Conservation (phyloP, 2,888 invertebrate genomes). For the Eupithecia abbreviata region DNA sequence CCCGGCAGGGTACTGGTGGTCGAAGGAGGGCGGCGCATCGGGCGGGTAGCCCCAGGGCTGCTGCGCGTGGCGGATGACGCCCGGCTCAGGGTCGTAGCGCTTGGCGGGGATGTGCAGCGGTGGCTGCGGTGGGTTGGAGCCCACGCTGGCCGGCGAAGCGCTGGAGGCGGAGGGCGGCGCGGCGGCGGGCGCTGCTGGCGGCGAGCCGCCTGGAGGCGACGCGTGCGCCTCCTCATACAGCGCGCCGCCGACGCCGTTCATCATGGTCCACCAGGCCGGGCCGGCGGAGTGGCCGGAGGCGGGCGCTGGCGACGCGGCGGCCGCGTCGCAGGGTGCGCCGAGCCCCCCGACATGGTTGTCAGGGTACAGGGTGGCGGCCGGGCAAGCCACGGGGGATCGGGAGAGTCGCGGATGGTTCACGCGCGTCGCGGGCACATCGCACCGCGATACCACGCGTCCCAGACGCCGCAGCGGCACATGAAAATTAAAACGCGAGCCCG, state of each 20-base stretch:
- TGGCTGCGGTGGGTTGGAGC: conserved; percentile 89
- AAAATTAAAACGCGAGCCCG: conserved; percentile 81
- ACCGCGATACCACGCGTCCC: conserved; percentile 79
- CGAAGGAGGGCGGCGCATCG: conserved; percentile 85
- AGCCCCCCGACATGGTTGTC: conserved; percentile 88
- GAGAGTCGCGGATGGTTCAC: conserved; percentile 77
- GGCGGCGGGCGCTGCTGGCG: conserved; percentile 88
- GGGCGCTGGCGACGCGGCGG: conserved; percentile 89
- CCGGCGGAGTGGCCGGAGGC: conserved; percentile 92
- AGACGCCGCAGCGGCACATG: conserved; percentile 80
- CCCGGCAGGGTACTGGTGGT: conserved; percentile 87
- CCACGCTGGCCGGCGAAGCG: conserved; percentile 84
- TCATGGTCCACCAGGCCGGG: conserved; percentile 93
- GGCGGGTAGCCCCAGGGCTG: conserved; percentile 91
- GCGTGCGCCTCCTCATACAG: conserved; percentile 89
- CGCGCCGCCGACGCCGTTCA: conserved; percentile 91
- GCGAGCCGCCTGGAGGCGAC: conserved; percentile 84
- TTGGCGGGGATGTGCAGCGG: conserved; percentile 96
- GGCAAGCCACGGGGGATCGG: conserved; percentile 90
- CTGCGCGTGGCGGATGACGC: conserved; percentile 91
- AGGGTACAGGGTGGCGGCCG: conserved; percentile 91
- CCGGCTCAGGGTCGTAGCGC: conserved; percentile 87
- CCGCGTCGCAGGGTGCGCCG: conserved; percentile 88
- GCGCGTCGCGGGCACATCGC: conserved; percentile 82
- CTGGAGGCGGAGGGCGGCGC: conserved; percentile 84